These are phyloP conservation scores for Drosophila navojoa DNA, from an alignment of 1,140 invertebrate genomes.

Conservation along the genomic window DNA sequence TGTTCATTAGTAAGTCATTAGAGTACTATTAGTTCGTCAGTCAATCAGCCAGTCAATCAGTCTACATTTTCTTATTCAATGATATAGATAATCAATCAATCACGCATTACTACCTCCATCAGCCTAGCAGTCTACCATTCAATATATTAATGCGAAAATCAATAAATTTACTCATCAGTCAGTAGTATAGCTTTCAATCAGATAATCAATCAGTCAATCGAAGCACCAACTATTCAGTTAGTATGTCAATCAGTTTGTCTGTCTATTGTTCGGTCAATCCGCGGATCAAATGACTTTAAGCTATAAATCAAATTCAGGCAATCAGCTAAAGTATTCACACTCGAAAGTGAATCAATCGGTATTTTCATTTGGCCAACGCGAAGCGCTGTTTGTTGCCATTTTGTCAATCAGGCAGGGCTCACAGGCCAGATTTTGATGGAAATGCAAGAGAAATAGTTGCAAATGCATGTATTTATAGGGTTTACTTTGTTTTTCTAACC, in stretches of 20 bases:
- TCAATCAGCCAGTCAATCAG: too few species aligned
- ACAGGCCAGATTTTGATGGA: constrained; percentile 20
- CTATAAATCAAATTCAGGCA: neutral
- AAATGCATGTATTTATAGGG: constrained; percentile 33
- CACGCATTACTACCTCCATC: too few species aligned
- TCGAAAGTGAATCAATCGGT: neutral
- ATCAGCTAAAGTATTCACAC: neutral
- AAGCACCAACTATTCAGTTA: too few species aligned
- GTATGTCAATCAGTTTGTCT: neutral
- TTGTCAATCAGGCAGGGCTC: neutral
- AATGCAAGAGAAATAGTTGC: constrained; percentile 2
- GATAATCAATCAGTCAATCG: neutral
- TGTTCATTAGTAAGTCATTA: too few species aligned
- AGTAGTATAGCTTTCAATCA: too few species aligned
- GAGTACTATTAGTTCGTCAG: too few species aligned
- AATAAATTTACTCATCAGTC: too few species aligned
- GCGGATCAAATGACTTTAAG: neutral
- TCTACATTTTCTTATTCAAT: too few species aligned
- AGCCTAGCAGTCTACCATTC: too few species aligned
- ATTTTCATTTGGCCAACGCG: neutral
- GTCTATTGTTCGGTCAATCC: neutral
- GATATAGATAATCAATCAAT: too few species aligned
- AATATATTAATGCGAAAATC: too few species aligned
- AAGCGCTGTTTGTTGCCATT: neutral
- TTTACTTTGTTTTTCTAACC: constrained; percentile 44